A percentile compares a stretch with the other conserved stretches of the same genome.
Evolutionary conservation across 2,113 vertebrate genomes (phyloP).

Genomic region (Amazona vittata): DNA sequence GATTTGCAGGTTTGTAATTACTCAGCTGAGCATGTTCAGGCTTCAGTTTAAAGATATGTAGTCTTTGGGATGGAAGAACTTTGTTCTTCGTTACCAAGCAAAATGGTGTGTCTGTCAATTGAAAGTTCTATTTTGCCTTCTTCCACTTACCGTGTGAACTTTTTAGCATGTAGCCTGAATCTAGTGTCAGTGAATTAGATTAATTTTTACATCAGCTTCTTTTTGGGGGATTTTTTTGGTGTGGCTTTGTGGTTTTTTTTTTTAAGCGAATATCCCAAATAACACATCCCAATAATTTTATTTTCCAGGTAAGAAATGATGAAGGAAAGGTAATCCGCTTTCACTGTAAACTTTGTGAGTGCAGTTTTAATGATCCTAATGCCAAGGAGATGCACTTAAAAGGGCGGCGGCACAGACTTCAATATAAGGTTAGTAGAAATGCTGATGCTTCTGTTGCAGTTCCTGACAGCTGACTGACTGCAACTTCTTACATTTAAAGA

Average conservation of each 20-base stretch:
- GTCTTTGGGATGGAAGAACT: neutral
- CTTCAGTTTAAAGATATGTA: neutral
- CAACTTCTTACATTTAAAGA: neutral
- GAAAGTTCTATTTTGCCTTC: neutral
- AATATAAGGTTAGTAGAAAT: constrained; percentile 89
- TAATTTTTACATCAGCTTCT: neutral
- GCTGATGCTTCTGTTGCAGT: neutral
- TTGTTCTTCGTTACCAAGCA: neutral
- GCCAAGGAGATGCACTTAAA: constrained; percentile 98
- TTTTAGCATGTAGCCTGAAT: neutral
- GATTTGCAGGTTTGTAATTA: neutral
- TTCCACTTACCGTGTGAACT: neutral
- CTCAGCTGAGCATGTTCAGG: neutral
- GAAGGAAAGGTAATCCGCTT: constrained; percentile 98
- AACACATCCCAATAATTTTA: neutral
- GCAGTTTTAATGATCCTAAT: constrained; percentile 98
- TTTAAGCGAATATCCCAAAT: neutral
- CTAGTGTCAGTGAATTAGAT: neutral
- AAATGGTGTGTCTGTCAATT: neutral
- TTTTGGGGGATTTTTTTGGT: neutral
- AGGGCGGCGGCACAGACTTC: constrained; percentile 91
- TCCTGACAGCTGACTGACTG: neutral
- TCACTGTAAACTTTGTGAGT: constrained; percentile 97
- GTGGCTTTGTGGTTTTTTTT: neutral
- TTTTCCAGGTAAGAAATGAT: constrained; percentile 91